Evolutionary conservation across 2,888 invertebrate species (phyloP).

Genomic region (Crepidodera aurea): DNA sequence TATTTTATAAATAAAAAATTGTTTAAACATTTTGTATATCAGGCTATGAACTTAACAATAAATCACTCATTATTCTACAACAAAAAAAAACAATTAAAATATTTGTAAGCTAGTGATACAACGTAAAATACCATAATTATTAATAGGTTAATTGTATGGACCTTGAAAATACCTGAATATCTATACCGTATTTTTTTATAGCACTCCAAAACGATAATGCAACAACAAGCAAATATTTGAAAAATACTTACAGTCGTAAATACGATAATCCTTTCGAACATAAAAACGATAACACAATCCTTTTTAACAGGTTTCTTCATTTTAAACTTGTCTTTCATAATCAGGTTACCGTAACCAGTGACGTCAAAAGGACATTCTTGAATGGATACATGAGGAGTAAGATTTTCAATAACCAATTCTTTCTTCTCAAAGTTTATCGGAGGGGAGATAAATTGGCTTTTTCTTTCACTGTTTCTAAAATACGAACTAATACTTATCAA

Average conservation of each 20-base stretch:
- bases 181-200: no score
- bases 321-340: constrained; percentile 52
- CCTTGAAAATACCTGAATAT: not conserved
- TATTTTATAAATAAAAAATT: no score
- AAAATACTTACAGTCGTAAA: constrained; percentile 50
- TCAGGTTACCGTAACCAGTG: constrained; percentile 49
- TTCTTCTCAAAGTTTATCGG: constrained; percentile 39
- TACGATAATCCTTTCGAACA: constrained; percentile 56
- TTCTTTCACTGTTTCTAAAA: constrained; percentile 12
- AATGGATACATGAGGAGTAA: constrained; percentile 35
- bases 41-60: no score
- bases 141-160: constrained; percentile 2
- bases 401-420: constrained; percentile 27
- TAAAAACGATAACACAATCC: constrained; percentile 52
- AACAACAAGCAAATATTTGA: no score
- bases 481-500: constrained; percentile 19
- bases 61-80: no score
- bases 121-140: no score
- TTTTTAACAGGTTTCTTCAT: constrained; percentile 50
- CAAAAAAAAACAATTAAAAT: no score
- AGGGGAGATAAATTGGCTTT: constrained; percentile 34
- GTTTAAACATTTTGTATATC: no score
- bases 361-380: constrained; percentile 58
- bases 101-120: no score
- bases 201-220: no score